phyloP scores from a whole-genome alignment of 2,113 vertebrate species.

The Glaucomys volans region DNA sequence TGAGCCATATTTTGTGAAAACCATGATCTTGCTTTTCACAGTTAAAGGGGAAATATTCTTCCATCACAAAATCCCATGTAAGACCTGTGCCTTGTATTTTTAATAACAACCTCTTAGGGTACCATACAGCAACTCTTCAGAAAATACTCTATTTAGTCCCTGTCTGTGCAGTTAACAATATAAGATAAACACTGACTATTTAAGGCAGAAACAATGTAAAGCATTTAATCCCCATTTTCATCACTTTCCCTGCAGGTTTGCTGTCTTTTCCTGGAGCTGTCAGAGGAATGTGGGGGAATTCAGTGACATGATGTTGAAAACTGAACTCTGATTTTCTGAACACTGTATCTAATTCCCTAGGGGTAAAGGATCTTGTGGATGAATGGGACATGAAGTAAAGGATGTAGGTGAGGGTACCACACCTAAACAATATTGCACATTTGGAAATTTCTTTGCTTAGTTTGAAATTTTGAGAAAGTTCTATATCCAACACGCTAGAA shows the following conservation, averaged over 20 bases:
- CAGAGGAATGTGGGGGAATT: background rate
- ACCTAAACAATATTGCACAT: background rate
- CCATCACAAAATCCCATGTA: background rate
- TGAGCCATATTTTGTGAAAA: background rate
- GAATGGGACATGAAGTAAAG: background rate
- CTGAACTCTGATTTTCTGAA: background rate
- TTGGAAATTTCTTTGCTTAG: background rate
- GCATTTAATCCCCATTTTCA: background rate
- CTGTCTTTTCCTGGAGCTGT: background rate
- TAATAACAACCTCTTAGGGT: background rate
- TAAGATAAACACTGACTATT: background rate
- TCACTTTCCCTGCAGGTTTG: background rate
- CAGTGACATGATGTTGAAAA: background rate
- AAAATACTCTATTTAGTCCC: background rate
- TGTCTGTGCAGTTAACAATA: background rate
- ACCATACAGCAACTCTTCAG: background rate
- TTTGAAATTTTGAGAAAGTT: background rate
- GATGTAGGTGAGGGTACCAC: background rate
- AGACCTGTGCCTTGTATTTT: background rate
- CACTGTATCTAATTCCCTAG: background rate
- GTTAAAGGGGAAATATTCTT: background rate
- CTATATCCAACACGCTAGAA: background rate
- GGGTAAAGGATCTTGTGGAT: background rate
- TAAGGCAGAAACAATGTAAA: background rate
- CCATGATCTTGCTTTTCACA: background rate